Evolutionary conservation across 2,797 vertebrate genomes (phyloP).

Genomic region (Rhynchonycteris naso): DNA sequence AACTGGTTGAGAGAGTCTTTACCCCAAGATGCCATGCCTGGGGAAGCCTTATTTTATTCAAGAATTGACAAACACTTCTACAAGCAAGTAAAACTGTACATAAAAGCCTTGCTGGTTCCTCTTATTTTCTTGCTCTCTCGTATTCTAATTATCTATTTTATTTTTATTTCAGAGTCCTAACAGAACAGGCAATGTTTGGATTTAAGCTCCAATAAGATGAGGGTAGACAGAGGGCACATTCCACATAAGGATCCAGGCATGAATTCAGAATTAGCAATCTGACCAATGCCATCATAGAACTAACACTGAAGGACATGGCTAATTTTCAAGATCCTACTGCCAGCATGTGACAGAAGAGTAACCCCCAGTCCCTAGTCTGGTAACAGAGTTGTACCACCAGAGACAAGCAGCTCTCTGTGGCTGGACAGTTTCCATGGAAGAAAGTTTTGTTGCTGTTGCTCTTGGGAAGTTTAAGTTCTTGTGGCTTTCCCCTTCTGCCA

Average conservation of each 20-base stretch:
- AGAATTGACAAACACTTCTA: not conserved
- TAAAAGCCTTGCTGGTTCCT: conserved; percentile 20
- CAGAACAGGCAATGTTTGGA: conserved; percentile 67
- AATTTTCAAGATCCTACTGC: conserved; percentile 71
- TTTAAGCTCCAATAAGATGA: conserved; percentile 29
- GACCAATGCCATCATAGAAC: conserved; percentile 58
- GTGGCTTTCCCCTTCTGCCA: conserved; percentile 68
- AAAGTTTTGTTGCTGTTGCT: conserved; percentile 29
- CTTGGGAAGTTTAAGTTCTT: conserved; percentile 62
- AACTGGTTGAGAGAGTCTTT: not conserved
- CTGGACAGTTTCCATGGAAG: not conserved
- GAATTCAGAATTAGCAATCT: conserved; percentile 71
- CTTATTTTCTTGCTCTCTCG: conserved; percentile 52
- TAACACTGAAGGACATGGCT: conserved; percentile 56
- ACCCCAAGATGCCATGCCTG: not conserved
- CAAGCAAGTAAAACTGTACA: conserved; percentile 56
- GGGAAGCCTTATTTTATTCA: not conserved
- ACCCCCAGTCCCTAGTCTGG: not conserved
- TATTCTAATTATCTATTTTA: conserved; percentile 74
- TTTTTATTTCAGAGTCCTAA: conserved; percentile 76
- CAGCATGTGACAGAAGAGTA: conserved; percentile 59
- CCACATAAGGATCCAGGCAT: conserved; percentile 39
- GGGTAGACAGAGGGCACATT: conserved; percentile 40
- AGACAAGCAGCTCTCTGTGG: not conserved
- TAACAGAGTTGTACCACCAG: conserved; percentile 32